Evolutionary conservation across 2,797 vertebrate genomes (phyloP).

Genomic region (Anabacerthia variegaticeps): DNA sequence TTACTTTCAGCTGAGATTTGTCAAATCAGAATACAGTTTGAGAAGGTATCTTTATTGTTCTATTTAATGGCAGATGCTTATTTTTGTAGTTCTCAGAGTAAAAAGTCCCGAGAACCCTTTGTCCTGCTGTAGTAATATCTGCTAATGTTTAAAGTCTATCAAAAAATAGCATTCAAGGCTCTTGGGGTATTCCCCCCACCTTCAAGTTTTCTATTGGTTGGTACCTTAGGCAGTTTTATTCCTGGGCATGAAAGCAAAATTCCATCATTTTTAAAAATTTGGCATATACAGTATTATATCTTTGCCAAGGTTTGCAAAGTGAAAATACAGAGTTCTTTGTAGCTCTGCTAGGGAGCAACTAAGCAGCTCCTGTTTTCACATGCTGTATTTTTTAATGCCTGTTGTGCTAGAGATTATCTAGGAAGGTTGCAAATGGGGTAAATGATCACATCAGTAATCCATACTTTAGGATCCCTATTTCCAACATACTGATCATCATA

Average conservation of each 20-base stretch:
- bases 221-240: constrained; percentile 35
- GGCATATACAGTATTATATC: constrained; percentile 32
- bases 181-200: not conserved
- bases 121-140: not conserved
- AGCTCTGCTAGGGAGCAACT: constrained; percentile 37
- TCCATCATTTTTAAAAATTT: constrained; percentile 32
- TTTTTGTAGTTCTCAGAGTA: not conserved
- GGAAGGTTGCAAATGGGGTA: constrained; percentile 10
- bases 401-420: constrained; percentile 33
- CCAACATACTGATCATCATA: not conserved
- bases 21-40: constrained; percentile 5
- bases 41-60: not conserved
- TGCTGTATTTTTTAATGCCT: constrained; percentile 25
- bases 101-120: not conserved
- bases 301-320: constrained; percentile 61
- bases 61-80: not conserved
- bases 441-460: constrained; percentile 21
- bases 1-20: constrained; percentile 22
- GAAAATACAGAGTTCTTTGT: constrained; percentile 51
- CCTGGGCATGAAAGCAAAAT: constrained; percentile 40
- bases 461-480: not conserved
- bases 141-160: not conserved
- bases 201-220: not conserved
- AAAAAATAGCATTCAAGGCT: not conserved
- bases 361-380: constrained; percentile 43